Evolutionary conservation across 2,113 vertebrate genomes (phyloP), one percentile per base, ranked within the genome.

Genomic region (Chaetura pelagica): DNA sequence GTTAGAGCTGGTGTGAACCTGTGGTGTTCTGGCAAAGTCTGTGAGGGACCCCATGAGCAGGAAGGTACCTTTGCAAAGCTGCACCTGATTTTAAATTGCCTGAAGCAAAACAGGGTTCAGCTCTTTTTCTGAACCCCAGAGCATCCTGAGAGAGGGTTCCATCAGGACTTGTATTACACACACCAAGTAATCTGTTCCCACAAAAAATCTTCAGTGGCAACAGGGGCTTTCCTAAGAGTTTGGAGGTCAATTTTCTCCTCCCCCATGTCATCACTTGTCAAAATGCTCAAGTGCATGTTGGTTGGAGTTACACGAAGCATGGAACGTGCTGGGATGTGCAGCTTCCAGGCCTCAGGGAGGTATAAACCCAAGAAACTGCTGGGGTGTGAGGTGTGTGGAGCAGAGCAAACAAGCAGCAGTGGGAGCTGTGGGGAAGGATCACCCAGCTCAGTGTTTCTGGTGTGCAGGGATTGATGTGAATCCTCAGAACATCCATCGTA

Each of bases 31-130:
- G 75, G 49, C 4, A 67, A n/a, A 71, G 49, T 4, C 13, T 5
- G 0, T 7, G 29, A 26, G 15, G 44, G 64, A 32, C 35, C 0
- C 2, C 1, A 0, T 6, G 35, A 89, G 55, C 51, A 24, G 9
- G 30, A 42, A 85, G 66, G 54, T 83, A 81, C 24, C n/a, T 69
- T 87, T 71, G 74, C 54, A 67, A 67, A 69, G 51, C 63, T 24
- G 67, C 2, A 1, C 5, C 4, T 13, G 85, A 19, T 73, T 95
- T 90, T 58, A n/a, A 64, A 44, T 6, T 29, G 42, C 58, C 0
- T 1, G 66, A 42, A 83, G 35, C 14, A 74, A 40, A 15, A 10
- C 38, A 26, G 54, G n/a, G 7, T 62, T 78, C 24, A 49, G 2
- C 24, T 9, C 30, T 40, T 44, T 38, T 54, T 12, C 49, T 74